Conservation (phyloP, 2,113 vertebrate species). For the Zosterops lateralis region DNA sequence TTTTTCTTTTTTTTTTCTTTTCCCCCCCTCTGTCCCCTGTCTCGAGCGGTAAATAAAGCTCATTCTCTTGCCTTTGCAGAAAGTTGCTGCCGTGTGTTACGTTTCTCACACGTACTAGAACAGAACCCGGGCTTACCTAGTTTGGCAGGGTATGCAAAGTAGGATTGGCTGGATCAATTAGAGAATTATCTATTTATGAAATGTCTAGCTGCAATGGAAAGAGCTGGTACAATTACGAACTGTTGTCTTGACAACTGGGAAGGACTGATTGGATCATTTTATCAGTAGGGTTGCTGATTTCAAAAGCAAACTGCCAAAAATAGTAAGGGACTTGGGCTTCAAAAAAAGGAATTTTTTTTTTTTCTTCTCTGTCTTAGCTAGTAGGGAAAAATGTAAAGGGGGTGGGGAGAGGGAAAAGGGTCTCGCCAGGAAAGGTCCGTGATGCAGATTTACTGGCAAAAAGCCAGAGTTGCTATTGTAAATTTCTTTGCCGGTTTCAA, state of each 20-base stretch:
- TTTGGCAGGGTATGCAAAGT: conserved; percentile 75
- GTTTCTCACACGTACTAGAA: not conserved
- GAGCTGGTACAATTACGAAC: conserved; percentile 79
- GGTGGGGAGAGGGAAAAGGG: conserved; percentile 42
- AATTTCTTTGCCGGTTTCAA: conserved; percentile 77
- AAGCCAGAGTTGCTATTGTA: conserved; percentile 79
- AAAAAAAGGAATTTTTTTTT: not conserved
- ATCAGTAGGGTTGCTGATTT: conserved; percentile 76
- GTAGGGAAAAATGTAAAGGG: conserved; percentile 11
- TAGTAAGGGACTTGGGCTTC: conserved; percentile 62
- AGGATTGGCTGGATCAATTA: conserved; percentile 79
- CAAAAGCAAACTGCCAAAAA: conserved; percentile 73
- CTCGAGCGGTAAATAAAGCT: conserved; percentile 50
- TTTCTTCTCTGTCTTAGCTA: conserved; percentile 2
- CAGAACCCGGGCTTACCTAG: conserved; percentile 66
- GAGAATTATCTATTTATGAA: conserved; percentile 83
- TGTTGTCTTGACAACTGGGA: conserved; percentile 83
- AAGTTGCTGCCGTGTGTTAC: conserved; percentile 49
- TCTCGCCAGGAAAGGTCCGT: conserved; percentile 61
- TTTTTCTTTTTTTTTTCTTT: too few relatives aligned
- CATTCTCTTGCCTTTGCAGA: conserved; percentile 63
- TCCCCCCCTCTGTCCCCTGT: not conserved
- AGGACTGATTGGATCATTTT: conserved; percentile 80
- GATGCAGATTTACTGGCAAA: conserved; percentile 77
- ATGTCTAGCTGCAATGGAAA: conserved; percentile 78